phyloP scores from a whole-genome alignment of 2,113 vertebrate genomes.

The Hemibagrus wyckioides region DNA sequence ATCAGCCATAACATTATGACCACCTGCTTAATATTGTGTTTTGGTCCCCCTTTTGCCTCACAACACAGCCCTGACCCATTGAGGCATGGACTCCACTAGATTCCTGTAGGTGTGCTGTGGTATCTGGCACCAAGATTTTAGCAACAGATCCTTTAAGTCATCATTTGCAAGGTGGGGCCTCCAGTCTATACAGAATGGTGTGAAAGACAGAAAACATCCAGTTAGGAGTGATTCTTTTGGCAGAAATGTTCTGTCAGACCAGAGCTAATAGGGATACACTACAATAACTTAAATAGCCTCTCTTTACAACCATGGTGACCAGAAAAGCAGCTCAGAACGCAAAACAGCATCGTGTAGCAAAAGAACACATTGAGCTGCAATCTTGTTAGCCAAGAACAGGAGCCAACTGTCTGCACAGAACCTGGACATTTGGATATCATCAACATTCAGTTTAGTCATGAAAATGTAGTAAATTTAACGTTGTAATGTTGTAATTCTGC shows the following conservation, averaged over 20 bases:
- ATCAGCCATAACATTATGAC: no score
- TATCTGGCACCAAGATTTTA: no score
- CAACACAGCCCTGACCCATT: no score
- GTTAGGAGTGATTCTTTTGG: background rate
- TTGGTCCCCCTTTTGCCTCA: no score
- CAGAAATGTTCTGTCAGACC: background rate
- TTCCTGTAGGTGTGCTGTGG: no score
- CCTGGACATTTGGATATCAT: background rate
- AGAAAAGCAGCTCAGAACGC: background rate
- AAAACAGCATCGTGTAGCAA: background rate
- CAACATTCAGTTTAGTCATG: background rate
- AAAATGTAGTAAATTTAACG: background rate
- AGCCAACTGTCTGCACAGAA: background rate
- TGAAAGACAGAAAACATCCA: background rate
- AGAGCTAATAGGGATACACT: background rate
- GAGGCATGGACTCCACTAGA: no score
- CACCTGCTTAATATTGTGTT: no score
- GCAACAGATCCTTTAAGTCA: no score
- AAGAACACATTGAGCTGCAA: background rate
- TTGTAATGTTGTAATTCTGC: no score
- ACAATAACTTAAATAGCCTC: background rate
- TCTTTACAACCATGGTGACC: background rate
- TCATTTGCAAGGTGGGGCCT: no score
- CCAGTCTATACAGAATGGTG: background rate
- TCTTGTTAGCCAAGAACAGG: background rate